Conservation (phyloP, 2,113 vertebrate genomes). For the Engystomops pustulosus region DNA sequence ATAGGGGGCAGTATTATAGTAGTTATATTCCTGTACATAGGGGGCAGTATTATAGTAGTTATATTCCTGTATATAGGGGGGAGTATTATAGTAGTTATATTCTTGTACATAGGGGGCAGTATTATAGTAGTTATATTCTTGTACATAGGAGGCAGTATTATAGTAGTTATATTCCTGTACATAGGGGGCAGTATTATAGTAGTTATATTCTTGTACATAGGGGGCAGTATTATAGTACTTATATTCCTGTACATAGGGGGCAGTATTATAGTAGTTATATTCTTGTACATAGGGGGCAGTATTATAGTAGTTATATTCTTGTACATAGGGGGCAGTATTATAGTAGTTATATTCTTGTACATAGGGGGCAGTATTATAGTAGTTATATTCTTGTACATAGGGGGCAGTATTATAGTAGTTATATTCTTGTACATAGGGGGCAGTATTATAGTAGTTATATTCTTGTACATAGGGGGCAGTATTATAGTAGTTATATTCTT, state of each 20-base stretch:
- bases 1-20: no score
- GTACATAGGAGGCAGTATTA: not conserved
- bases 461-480: constrained; percentile 4
- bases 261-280: constrained; percentile 12
- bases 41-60: no score
- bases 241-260: not conserved
- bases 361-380: not conserved
- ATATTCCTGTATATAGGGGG: no score
- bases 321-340: constrained; percentile 4
- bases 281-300: not conserved
- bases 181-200: constrained; percentile 12
- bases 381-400: constrained; percentile 2
- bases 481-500: constrained; percentile 9
- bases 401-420: constrained; percentile 9
- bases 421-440: constrained; percentile 12
- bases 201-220: constrained; percentile 14
- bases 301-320: constrained; percentile 21
- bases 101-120: no score
- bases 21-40: no score
- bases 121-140: constrained; percentile 6
- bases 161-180: constrained; percentile 9
- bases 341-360: constrained; percentile 16
- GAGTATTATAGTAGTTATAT: no score
- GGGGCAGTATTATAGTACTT: not conserved
- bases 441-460: constrained; percentile 18